Evolutionary conservation across 2,888 invertebrate genomes (phyloP).

Genomic region (Beris morrisii): DNA sequence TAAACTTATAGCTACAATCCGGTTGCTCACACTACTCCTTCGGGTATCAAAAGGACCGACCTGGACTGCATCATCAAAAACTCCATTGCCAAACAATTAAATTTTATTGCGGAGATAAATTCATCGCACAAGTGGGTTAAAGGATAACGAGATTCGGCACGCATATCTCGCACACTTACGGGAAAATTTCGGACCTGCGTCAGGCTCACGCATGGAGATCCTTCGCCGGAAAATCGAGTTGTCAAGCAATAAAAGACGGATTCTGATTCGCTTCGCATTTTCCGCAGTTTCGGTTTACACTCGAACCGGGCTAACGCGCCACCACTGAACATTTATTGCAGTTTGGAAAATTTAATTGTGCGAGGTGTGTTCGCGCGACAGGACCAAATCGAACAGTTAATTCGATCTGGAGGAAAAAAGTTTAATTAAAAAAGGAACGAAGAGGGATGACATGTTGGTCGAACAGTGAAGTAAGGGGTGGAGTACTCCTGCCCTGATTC

Average conservation of each 20-base stretch:
- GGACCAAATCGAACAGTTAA: neutral
- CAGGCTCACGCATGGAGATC: too few relatives aligned
- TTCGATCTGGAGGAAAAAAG: neutral
- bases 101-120: constrained; percentile 4
- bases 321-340: neutral
- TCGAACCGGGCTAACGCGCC: neutral
- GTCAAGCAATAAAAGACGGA: constrained; percentile 15
- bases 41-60: too few relatives aligned
- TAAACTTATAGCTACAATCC: too few relatives aligned
- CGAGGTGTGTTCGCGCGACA: constrained; percentile 1
- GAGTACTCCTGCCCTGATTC: too few relatives aligned
- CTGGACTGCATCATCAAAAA: too few relatives aligned
- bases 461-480: neutral
- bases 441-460: neutral
- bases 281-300: neutral
- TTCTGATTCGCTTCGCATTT: constrained; percentile 1
- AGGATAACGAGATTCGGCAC: neutral
- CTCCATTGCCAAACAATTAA: too few relatives aligned
- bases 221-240: too few relatives aligned
- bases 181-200: neutral
- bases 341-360: constrained; percentile 6
- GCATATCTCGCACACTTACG: neutral
- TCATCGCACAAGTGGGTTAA: neutral
- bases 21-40: too few relatives aligned
- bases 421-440: constrained; percentile 2